Evolutionary conservation across 2,797 vertebrate species (phyloP).

Genomic region (Hydrolagus colliei): DNA sequence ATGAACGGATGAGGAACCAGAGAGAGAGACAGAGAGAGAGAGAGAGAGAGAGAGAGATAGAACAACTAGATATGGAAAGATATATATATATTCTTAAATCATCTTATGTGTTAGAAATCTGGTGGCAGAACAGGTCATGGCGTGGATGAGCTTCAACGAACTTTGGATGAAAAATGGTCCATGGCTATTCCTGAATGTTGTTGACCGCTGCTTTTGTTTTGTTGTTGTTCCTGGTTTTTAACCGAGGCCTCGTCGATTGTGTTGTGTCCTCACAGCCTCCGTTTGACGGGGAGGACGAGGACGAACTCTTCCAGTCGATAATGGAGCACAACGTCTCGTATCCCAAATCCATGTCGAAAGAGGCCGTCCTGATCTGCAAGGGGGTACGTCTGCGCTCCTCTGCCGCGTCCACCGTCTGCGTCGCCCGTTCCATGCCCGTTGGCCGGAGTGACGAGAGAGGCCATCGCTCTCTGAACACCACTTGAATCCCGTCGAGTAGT

Average conservation of each 20-base stretch:
- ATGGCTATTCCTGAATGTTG: too few species aligned
- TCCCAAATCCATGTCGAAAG: conserved; percentile 92
- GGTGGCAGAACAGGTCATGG: too few species aligned
- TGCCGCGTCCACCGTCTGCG: neutral
- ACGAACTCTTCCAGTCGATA: conserved; percentile 95
- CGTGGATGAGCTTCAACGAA: too few species aligned
- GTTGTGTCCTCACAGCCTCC: conserved; percentile 66
- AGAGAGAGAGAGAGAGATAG: neutral
- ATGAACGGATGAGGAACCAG: neutral
- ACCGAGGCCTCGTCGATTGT: neutral
- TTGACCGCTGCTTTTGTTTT: too few species aligned
- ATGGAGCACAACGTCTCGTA: conserved; percentile 98
- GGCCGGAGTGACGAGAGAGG: too few species aligned
- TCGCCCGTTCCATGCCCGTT: too few species aligned
- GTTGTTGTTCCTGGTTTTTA: neutral
- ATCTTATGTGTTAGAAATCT: neutral
- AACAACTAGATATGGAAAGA: neutral
- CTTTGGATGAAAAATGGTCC: too few species aligned
- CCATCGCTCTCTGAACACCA: too few species aligned
- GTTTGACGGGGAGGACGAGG: conserved; percentile 93
- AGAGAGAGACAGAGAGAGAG: neutral
- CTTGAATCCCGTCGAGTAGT: too few species aligned
- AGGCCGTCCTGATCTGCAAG: conserved; percentile 96
- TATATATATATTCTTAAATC: neutral
- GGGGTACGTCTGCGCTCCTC: conserved; percentile 66